Conservation (phyloP, 2,888 invertebrate species). For the Epinotia brunnichana region DNA sequence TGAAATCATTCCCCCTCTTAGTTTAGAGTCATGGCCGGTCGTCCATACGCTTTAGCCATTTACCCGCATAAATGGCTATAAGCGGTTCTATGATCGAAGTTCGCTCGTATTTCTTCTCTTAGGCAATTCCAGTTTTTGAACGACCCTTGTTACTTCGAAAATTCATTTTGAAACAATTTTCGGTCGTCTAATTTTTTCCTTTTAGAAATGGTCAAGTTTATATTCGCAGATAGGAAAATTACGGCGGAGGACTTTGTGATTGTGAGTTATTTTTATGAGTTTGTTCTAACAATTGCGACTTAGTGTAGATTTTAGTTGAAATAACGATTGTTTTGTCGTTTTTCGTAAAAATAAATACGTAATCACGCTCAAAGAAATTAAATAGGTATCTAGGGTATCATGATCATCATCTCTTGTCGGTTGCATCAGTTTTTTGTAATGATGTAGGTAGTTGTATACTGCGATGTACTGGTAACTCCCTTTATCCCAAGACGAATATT, state of each 20-base stretch:
- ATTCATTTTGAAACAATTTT: slow-evolving; percentile 45
- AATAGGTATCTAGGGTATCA: no score
- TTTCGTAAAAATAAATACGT: no score
- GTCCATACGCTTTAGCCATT: slow-evolving; percentile 43
- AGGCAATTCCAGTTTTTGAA: slow-evolving; percentile 45
- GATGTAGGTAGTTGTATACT: no score
- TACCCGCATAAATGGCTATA: slow-evolving; percentile 43
- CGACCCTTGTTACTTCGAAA: slow-evolving; percentile 43
- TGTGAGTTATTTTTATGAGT: slow-evolving; percentile 24
- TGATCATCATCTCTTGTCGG: no score
- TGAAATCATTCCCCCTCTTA: not conserved
- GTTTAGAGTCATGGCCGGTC: slow-evolving; percentile 19
- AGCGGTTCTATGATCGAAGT: slow-evolving; percentile 43
- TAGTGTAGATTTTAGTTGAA: not conserved
- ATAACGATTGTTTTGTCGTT: not conserved
- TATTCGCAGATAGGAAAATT: slow-evolving; percentile 38
- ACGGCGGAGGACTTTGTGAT: slow-evolving; percentile 2
- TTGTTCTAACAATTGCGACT: slow-evolving; percentile 9
- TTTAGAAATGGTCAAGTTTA: slow-evolving; percentile 39
- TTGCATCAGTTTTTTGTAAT: no score
- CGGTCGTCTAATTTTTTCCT: slow-evolving; percentile 38
- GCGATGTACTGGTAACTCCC: no score
- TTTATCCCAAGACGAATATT: no score
- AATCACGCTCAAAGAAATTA: no score
- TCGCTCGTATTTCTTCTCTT: slow-evolving; percentile 44